Base-by-base conservation (phyloP, 2,888 invertebrate genomes). In the Noctua janthe region DNA sequence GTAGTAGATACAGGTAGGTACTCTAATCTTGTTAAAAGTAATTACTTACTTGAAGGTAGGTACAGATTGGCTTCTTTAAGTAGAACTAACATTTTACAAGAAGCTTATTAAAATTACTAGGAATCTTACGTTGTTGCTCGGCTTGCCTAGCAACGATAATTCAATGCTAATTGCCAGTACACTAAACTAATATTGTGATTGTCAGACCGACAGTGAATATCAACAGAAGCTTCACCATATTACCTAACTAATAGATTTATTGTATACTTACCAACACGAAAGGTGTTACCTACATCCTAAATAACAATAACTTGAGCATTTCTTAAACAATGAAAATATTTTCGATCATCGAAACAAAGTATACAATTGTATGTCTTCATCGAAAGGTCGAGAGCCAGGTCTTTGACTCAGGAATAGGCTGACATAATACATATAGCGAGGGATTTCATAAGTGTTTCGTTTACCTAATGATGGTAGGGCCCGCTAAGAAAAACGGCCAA, bases 391-490 rank as follows among this genome's bases (percentile, higher is more conserved):
- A 71, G 49, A 69, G 39, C 15, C 43, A 43, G 72, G 71, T 74
- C 56, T 51, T 74, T 81, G 74, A 74, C 71, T 47, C 49, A 7
- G 23, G 43, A 71, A 81, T 51, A 70, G 51, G 66, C 66, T 71
- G 70, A 76, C 64, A 35, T 81, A 82, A 29, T 78, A 71, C 29
- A 67, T 71, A 49, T 49, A 72, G 35, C 87, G 29, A 78, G 17
- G 39, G 66, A 77, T 73, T 78, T 75, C 72, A 73, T 67, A 82
- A 75, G 78, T 73, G 47, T 75, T 84, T 84, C 78, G 64, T 78
- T 75, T 83, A 76, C 87, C 73, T 83, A 85, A 83, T 75, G 83
- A 73, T 73, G 74, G 70, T 47, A 67, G 54, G 62, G 23, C 70
- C 43, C 43, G 86, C 74, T 77, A 74, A 76, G 75, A 71, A 82